phyloP scores from a whole-genome alignment of 2,797 vertebrate genomes.

The Acanthornis magna region DNA sequence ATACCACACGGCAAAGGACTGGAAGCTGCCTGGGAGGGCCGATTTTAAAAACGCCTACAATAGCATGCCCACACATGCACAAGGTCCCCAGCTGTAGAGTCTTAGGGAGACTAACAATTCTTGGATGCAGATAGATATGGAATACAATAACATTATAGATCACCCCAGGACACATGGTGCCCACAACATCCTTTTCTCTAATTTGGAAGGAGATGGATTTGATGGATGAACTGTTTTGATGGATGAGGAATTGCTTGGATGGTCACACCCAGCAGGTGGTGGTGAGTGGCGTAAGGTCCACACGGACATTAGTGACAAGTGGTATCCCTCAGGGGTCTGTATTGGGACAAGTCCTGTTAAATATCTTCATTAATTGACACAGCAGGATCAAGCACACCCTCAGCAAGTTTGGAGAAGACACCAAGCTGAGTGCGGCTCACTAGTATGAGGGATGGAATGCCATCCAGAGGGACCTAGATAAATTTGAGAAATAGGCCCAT shows the following conservation, averaged over 20 bases:
- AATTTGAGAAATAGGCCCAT: accelerated
- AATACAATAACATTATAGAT: background rate
- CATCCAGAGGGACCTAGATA: background rate
- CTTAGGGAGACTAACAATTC: background rate
- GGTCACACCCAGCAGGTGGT: background rate
- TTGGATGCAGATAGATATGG: background rate
- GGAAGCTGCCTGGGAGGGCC: background rate
- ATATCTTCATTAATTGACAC: background rate
- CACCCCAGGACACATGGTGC: background rate
- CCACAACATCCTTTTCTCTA: background rate
- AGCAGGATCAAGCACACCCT: background rate
- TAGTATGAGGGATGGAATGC: background rate
- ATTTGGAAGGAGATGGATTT: background rate
- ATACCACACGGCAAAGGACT: accelerated
- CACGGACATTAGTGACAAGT: background rate
- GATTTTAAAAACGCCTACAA: background rate
- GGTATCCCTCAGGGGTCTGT: background rate
- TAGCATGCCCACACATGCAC: too few species aligned
- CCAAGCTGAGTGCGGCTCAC: background rate
- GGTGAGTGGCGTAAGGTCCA: background rate
- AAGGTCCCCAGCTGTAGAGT: background rate
- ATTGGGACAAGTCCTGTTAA: background rate
- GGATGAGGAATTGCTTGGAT: background rate
- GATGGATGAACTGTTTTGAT: background rate
- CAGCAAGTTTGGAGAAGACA: background rate